phyloP scores from a whole-genome alignment of 2,797 vertebrate genomes.

The Acanthornis magna region DNA sequence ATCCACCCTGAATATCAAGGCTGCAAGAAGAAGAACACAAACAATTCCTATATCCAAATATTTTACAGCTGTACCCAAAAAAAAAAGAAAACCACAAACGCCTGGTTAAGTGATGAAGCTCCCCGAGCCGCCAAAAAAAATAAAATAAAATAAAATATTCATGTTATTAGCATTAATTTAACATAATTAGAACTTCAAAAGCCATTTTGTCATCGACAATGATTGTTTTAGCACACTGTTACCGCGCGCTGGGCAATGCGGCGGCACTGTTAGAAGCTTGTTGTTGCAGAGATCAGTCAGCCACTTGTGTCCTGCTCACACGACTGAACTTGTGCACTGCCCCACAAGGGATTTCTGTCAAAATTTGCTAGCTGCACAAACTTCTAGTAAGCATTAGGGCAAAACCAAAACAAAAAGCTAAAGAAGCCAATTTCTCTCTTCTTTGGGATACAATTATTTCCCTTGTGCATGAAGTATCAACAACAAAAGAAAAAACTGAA shows the following conservation, averaged over 20 bases:
- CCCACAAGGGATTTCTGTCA: slow-evolving; percentile 68
- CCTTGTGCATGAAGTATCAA: slow-evolving; percentile 90
- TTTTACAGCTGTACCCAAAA: slow-evolving; percentile 84
- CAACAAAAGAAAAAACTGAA: slow-evolving; percentile 74
- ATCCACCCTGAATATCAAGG: slow-evolving; percentile 88
- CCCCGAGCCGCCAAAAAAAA: slow-evolving; percentile 80
- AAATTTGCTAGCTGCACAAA: slow-evolving; percentile 79
- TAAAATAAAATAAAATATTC: slow-evolving; percentile 74
- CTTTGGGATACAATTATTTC: slow-evolving; percentile 93
- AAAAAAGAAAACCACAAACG: slow-evolving; percentile 71
- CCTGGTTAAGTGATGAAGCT: slow-evolving; percentile 82
- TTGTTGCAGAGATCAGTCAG: slow-evolving; percentile 68
- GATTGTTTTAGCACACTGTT: slow-evolving; percentile 79
- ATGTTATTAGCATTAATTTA: slow-evolving; percentile 84
- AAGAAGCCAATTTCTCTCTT: slow-evolving; percentile 79
- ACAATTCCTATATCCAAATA: slow-evolving; percentile 83
- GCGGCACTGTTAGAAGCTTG: slow-evolving; percentile 76
- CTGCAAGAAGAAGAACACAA: slow-evolving; percentile 81
- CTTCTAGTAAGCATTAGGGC: slow-evolving; percentile 88
- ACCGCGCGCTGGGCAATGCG: slow-evolving; percentile 65
- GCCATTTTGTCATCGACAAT: slow-evolving; percentile 82
- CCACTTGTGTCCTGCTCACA: slow-evolving; percentile 65
- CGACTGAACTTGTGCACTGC: slow-evolving; percentile 74
- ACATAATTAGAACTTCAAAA: slow-evolving; percentile 82
- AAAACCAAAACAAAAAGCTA: slow-evolving; percentile 77